Base-by-base conservation (phyloP, 2,113 vertebrate genomes). In the Apeltes quadracus region DNA sequence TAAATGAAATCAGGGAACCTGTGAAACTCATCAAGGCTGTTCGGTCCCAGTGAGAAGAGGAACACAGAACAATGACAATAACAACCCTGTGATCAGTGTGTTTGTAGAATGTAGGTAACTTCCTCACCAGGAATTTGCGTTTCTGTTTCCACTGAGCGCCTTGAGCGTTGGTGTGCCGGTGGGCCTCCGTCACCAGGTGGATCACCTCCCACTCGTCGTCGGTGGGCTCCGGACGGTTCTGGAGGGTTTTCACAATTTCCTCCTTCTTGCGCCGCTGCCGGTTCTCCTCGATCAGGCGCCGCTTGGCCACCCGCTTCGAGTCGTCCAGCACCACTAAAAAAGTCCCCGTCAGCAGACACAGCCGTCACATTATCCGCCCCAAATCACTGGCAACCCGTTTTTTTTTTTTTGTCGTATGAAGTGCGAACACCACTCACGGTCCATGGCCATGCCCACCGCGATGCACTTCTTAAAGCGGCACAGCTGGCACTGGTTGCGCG, bases 401-500 rank as follows among this genome's bases (percentile, higher is more conserved):
- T 12, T 43, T n/a, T n/a, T n/a, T n/a, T n/a, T 29, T 29, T 29
- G 27, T 36, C 1, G n/a, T 22, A 27, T 22, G 9, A 27, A 44
- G 43, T 16, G 15, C 8, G 36, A 34, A 32, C 8, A 56, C 5
- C 65, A 89, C 92, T 91, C 77, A 93, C 92, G 39, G 84, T 93
- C 92, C 92, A 93, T 93, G 61, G 92, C 92, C 92, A 93, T 93
- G 79, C 92, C 92, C 72, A 92, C 92, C 0, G 95, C 93, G 67
- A 98, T 97, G 91, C 97, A 98, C 91, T 98, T 98, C 94, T 97
- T 98, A 92, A 98, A 99, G 93, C 97, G 96, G 84, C 97, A 99
- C 39, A 98, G 95, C 95, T 99, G 97, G 91, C 97, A 99, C 93
- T 98, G 97, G 91, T 99, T 99, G 89, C 97, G 96, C 76, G 97